Percentiles rank a stretch among this genome's conserved stretches.
phyloP scores from a whole-genome alignment of 2,888 invertebrate genomes.

The Sarcophaga subvicina region DNA sequence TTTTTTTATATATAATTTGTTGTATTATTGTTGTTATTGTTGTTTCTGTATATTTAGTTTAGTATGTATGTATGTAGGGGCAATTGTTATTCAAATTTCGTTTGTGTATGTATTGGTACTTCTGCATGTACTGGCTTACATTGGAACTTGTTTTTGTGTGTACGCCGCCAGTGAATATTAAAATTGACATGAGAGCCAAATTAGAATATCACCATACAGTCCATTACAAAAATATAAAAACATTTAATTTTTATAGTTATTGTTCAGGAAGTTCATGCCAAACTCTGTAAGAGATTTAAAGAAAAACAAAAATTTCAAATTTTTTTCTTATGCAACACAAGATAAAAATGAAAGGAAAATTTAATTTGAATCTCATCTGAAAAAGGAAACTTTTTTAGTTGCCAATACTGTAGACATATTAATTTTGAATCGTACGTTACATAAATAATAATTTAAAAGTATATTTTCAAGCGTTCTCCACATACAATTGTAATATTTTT shows the following conservation, averaged over 20 bases:
- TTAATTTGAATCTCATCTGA: no score
- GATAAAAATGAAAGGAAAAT: no score
- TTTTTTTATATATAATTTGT: neutral
- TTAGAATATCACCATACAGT: neutral
- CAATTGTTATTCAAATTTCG: neutral
- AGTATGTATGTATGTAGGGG: neutral
- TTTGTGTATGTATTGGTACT: neutral
- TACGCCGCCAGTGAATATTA: neutral
- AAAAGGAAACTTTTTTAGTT: neutral
- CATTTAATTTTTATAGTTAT: slow-evolving; percentile 24
- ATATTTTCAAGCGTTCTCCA: slow-evolving; percentile 18
- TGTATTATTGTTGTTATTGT: slow-evolving; percentile 2
- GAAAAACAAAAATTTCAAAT: no score
- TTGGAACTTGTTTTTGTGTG: neutral
- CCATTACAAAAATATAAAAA: neutral
- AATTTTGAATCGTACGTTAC: slow-evolving; percentile 17
- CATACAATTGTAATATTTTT: neutral
- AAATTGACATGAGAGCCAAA: slow-evolving; percentile 14
- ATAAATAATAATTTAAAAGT: slow-evolving; percentile 24
- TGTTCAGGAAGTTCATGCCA: neutral
- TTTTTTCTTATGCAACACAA: no score
- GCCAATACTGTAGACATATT: neutral
- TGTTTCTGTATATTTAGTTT: neutral
- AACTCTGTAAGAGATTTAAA: neutral
- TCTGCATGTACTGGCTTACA: neutral